Evolutionary conservation across 2,113 vertebrate genomes (phyloP).

Genomic region (Falco punctatus): DNA sequence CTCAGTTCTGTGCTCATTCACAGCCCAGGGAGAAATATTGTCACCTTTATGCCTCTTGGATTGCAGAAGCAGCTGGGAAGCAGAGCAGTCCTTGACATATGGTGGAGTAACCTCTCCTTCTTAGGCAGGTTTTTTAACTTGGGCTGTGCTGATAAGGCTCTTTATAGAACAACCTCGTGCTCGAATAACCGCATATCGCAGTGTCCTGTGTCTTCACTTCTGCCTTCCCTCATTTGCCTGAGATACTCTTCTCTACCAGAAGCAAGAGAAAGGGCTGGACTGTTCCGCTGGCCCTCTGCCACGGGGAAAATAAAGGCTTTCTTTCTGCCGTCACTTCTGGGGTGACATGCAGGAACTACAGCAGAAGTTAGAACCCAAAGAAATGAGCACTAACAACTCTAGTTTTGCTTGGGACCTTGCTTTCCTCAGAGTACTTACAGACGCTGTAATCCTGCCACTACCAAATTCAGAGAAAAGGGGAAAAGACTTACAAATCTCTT

Average conservation of each 20-base stretch:
- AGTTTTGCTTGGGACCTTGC: neutral
- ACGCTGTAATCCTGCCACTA: neutral
- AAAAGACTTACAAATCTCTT: neutral
- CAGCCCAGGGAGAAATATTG: constrained; percentile 58
- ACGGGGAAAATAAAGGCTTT: neutral
- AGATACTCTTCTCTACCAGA: neutral
- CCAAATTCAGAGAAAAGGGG: neutral
- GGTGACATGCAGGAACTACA: neutral
- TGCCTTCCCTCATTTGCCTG: neutral
- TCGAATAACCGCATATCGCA: neutral
- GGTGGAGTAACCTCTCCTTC: constrained; percentile 62
- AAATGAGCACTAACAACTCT: neutral
- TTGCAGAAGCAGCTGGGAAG: constrained; percentile 63
- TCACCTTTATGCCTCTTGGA: constrained; percentile 64
- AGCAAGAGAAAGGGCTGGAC: neutral
- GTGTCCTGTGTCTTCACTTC: constrained; percentile 22
- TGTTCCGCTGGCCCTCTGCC: neutral
- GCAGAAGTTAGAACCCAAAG: constrained; percentile 2
- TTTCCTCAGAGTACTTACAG: neutral
- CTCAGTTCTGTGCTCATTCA: constrained; percentile 45
- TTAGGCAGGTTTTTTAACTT: constrained; percentile 60
- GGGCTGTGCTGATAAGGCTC: constrained; percentile 32
- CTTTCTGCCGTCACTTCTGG: neutral
- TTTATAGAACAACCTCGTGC: constrained; percentile 41
- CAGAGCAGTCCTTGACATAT: constrained; percentile 51